Conservation (phyloP, 53 echinoderm and acorn worm species). For the Patiria pectinifera region DNA sequence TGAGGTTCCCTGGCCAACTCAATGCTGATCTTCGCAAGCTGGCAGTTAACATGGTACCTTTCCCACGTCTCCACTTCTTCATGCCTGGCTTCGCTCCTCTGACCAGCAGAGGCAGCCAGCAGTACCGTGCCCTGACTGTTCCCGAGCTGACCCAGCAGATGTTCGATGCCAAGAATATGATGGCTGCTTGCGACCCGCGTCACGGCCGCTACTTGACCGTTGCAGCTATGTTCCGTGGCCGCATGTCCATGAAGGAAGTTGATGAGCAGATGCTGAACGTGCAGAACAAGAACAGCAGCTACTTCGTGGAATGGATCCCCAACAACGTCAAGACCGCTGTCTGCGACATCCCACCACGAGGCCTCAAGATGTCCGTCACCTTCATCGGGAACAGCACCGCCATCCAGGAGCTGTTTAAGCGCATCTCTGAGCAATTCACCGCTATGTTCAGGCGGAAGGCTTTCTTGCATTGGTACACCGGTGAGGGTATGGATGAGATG, state of each 20-base stretch:
- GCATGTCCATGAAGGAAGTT: slow-evolving; percentile 99
- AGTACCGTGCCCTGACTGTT: slow-evolving; percentile 91
- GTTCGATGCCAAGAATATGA: slow-evolving; percentile 99
- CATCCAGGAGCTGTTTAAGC: slow-evolving; percentile 94
- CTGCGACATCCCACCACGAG: slow-evolving; percentile 89
- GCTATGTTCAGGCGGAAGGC: slow-evolving; percentile 94
- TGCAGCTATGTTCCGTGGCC: slow-evolving; percentile 94
- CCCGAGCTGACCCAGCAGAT: slow-evolving; percentile 98
- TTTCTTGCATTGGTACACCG: slow-evolving; percentile 95
- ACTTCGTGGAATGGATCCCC: slow-evolving; percentile 99
- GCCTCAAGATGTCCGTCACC: slow-evolving; percentile 88
- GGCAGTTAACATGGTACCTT: slow-evolving; percentile 98
- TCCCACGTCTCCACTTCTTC: slow-evolving; percentile 99
- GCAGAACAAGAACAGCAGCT: slow-evolving; percentile 99
- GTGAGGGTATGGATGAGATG: slow-evolving; percentile 95
- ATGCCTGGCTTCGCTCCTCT: slow-evolving; percentile 99
- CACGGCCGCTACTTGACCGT: slow-evolving; percentile 95
- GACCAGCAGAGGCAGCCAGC: slow-evolving; percentile 96
- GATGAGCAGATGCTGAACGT: slow-evolving; percentile 99
- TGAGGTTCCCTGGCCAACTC: slow-evolving; percentile 98
- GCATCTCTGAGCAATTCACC: slow-evolving; percentile 95
- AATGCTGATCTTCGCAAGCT: slow-evolving; percentile 98
- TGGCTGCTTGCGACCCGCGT: slow-evolving; percentile 98
- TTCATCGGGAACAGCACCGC: slow-evolving; percentile 92
- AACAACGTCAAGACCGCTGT: slow-evolving; percentile 99